A percentile compares a stretch with the other conserved stretches of the same genome.
phyloP scores from a whole-genome alignment of 2,113 vertebrate genomes.

The Scartelaos histophorus region DNA sequence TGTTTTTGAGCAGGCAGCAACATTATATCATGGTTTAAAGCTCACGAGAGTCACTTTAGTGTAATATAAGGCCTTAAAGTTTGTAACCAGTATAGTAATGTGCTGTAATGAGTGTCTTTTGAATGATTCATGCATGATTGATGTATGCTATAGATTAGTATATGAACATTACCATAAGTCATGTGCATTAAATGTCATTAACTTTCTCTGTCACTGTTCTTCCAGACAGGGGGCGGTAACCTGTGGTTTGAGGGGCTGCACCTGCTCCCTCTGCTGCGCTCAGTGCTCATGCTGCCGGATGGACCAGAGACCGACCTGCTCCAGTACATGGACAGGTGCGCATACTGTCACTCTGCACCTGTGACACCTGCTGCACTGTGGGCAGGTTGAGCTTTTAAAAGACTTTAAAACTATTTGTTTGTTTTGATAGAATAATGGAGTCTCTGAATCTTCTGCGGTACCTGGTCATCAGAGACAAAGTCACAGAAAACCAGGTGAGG shows the following conservation, averaged over 20 bases:
- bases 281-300: slow-evolving; percentile 86
- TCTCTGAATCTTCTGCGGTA: slow-evolving; percentile 94
- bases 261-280: slow-evolving; percentile 85
- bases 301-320: slow-evolving; percentile 95
- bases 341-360: too few relatives aligned
- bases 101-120: too few relatives aligned
- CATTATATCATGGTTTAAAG: too few relatives aligned
- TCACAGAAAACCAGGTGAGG: slow-evolving; percentile 84
- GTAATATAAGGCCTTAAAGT: too few relatives aligned
- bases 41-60: too few relatives aligned
- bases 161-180: too few relatives aligned
- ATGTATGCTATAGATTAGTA: too few relatives aligned
- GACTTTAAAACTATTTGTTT: not conserved
- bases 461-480: slow-evolving; percentile 91
- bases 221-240: slow-evolving; percentile 74
- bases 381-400: too few relatives aligned
- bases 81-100: too few relatives aligned
- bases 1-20: too few relatives aligned
- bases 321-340: slow-evolving; percentile 87
- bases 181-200: not conserved
- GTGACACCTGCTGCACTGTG: too few relatives aligned
- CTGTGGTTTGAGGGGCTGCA: slow-evolving; percentile 87
- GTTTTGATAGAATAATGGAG: slow-evolving; percentile 87
- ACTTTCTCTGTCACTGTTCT: not conserved
- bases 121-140: too few relatives aligned